Base-by-base conservation (phyloP, 1,140 invertebrate species). In the Trialeurodes vaporariorum region DNA sequence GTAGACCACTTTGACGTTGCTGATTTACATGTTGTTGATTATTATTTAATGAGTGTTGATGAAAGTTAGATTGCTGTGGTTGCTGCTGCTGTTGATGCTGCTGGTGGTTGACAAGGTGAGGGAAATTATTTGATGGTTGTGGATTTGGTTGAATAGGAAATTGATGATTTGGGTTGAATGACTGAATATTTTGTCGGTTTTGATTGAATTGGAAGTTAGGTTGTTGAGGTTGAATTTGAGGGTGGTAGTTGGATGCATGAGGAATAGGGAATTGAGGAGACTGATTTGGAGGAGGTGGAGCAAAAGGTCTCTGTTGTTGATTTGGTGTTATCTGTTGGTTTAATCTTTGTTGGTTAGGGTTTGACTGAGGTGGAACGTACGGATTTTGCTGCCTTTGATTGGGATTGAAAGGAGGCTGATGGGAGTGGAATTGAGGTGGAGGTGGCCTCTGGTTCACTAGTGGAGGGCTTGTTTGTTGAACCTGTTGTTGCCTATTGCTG, bases 341-440 rank as follows among this genome's bases (percentile, higher is more conserved):
- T n/a, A n/a, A n/a, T n/a, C n/a, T n/a, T n/a, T n/a, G n/a, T n/a
- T n/a, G n/a, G n/a, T n/a, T n/a, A n/a, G n/a, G n/a, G n/a, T n/a
- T n/a, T n/a, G n/a, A n/a, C 17, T 49, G 34, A 17, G 65, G n/a
- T 59, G 59, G 25, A 26, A 25, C 49, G 64, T 64, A 27, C 21
- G 69, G 26, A 27, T 70, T 70, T 61, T 62, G 64, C 22, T 59
- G 13, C 34, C 69, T 24, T 67, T 21, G 67, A 26, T 40, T 5
- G 25, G 61, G 59, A 25, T 25, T 26, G 34, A 21, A 9, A 5
- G 34, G 34, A 9, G 5, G 5, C 34, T 49, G 34, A n/a, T n/a
- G n/a, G n/a, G n/a, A n/a, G n/a, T n/a, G n/a, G n/a, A n/a, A n/a
- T 49, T 49, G 34, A 49, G 5, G 5, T 5, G 34, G 34, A 9